Conservation (phyloP, 2,797 vertebrate species). For the Melanotaenia maccullochi region DNA sequence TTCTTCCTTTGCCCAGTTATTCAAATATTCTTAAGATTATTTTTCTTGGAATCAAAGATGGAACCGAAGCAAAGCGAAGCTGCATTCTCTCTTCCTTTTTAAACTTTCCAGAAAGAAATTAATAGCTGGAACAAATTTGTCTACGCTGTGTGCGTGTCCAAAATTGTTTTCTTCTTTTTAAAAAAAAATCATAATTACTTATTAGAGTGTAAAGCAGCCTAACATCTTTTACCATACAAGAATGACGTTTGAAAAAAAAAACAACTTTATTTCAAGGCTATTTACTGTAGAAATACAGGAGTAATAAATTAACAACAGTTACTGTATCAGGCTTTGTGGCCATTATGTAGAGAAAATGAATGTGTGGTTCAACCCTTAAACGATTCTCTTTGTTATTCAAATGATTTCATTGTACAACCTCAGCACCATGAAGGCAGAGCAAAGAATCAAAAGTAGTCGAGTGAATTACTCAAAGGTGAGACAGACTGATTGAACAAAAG, state of each 20-base stretch:
- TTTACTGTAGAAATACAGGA: slow-evolving; percentile 26
- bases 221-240: not conserved
- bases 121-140: slow-evolving; percentile 34
- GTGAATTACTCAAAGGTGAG: slow-evolving; percentile 73
- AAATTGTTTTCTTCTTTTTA: not conserved
- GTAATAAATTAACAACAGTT: slow-evolving; percentile 51
- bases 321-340: slow-evolving; percentile 45
- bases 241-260: not conserved
- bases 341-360: slow-evolving; percentile 66
- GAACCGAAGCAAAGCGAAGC: slow-evolving; percentile 25
- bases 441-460: slow-evolving; percentile 68
- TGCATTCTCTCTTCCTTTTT: slow-evolving; percentile 29
- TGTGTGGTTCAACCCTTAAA: slow-evolving; percentile 64
- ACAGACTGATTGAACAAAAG: slow-evolving; percentile 70
- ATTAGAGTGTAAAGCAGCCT: not conserved
- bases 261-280: slow-evolving; percentile 22
- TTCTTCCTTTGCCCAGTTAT: slow-evolving; percentile 57
- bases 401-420: slow-evolving; percentile 69
- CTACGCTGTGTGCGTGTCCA: slow-evolving; percentile 21
- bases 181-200: not conserved
- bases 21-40: slow-evolving; percentile 61
- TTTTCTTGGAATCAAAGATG: slow-evolving; percentile 56
- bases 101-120: slow-evolving; percentile 32
- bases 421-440: slow-evolving; percentile 61
- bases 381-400: slow-evolving; percentile 77